phyloP scores from a whole-genome alignment of 2,888 invertebrate species.

The Melinaea marsaeus region DNA sequence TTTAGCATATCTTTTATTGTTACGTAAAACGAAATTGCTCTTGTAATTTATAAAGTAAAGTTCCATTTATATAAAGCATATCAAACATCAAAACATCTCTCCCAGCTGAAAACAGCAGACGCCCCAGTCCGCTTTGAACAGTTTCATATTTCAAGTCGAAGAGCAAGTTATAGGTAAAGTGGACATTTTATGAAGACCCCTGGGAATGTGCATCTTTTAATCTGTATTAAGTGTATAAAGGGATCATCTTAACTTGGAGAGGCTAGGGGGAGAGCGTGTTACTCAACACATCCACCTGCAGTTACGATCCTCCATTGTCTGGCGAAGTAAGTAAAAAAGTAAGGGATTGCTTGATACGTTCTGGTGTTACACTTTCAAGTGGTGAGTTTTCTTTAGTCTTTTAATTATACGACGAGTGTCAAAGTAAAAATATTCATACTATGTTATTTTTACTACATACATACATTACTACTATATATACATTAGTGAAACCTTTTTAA shows the following conservation, averaged over 20 bases:
- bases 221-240: conserved; percentile 16
- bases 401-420: too few species aligned
- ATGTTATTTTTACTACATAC: too few species aligned
- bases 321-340: conserved; percentile 52
- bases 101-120: conserved; percentile 52
- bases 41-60: too few species aligned
- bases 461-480: too few species aligned
- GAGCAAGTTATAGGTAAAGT: conserved; percentile 54
- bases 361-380: too few species aligned
- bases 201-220: conserved; percentile 17
- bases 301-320: conserved; percentile 56
- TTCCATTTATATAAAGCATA: conserved; percentile 35
- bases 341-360: conserved; percentile 57
- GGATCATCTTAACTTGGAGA: conserved; percentile 47
- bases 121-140: conserved; percentile 46
- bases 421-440: too few species aligned
- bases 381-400: too few species aligned
- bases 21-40: too few species aligned
- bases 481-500: too few species aligned
- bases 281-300: conserved; percentile 50
- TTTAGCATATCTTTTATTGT: too few species aligned
- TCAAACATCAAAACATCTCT: conserved; percentile 50
- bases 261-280: conserved; percentile 45
- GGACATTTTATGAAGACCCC: conserved; percentile 47
- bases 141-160: conserved; percentile 55